phyloP scores from a whole-genome alignment of 2,113 vertebrate genomes.

The Urocolius indicus region DNA sequence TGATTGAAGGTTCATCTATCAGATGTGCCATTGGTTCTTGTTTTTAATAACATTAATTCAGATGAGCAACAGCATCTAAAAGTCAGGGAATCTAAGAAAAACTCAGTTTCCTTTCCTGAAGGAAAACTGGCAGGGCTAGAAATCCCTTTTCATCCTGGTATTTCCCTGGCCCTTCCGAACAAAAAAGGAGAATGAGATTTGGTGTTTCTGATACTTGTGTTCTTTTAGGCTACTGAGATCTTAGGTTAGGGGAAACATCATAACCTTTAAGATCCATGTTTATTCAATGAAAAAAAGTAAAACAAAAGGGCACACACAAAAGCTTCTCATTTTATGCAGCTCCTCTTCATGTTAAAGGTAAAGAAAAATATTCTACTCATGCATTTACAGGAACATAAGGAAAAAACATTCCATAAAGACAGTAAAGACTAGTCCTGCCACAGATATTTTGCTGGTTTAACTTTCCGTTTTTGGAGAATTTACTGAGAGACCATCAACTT shows the following conservation, averaged over 20 bases:
- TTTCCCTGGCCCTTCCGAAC: neutral
- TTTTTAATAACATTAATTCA: neutral
- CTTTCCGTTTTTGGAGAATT: neutral
- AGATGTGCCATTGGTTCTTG: neutral
- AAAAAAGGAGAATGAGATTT: neutral
- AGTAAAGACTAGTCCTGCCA: neutral
- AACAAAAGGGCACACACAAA: neutral
- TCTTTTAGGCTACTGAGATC: neutral
- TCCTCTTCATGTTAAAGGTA: neutral
- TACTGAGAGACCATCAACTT: neutral
- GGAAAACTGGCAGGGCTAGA: neutral
- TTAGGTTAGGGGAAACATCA: neutral
- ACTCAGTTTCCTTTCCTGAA: neutral
- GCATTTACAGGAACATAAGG: neutral
- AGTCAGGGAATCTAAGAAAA: neutral
- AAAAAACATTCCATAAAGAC: neutral
- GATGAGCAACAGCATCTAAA: neutral
- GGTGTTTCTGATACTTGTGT: neutral
- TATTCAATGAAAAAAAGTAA: neutral
- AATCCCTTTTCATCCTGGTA: neutral
- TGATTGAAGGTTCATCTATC: neutral
- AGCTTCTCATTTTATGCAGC: neutral
- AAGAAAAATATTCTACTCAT: neutral
- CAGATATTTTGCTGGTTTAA: neutral
- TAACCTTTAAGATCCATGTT: neutral